phyloP scores from a whole-genome alignment of 2,797 vertebrate genomes.

The Leucoraja ocellata region DNA sequence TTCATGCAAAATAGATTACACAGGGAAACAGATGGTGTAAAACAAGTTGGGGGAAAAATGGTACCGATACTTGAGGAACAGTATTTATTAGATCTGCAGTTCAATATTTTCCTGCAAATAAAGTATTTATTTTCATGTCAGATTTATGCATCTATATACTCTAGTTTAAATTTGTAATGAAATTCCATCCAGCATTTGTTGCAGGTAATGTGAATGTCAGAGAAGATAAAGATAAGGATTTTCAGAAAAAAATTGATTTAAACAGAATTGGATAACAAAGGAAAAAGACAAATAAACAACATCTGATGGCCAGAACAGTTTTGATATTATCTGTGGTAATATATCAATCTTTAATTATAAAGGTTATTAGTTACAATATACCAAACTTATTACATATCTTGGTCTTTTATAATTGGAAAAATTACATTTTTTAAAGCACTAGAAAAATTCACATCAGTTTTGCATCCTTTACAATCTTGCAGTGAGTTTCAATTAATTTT shows the following conservation, averaged over 20 bases:
- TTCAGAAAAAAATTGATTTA: not conserved
- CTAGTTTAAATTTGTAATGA: not conserved
- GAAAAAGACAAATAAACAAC: not conserved
- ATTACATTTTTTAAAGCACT: constrained; percentile 27
- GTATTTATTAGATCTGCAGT: not conserved
- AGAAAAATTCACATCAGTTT: constrained; percentile 25
- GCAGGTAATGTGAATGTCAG: not conserved
- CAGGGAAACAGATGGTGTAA: not conserved
- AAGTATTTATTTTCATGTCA: not conserved
- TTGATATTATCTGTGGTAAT: not conserved
- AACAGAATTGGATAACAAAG: not conserved
- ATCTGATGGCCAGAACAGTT: not conserved
- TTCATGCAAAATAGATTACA: not conserved
- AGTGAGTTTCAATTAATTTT: constrained; percentile 10
- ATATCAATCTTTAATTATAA: constrained; percentile 33
- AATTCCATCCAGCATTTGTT: not conserved
- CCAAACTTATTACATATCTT: constrained; percentile 34
- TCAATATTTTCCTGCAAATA: not conserved
- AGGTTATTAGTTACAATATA: constrained; percentile 34
- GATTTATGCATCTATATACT: not conserved
- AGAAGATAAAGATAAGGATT: not conserved
- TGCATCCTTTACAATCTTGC: constrained; percentile 22
- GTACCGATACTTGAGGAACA: not conserved
- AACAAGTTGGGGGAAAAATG: not conserved
- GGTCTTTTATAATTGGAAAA: constrained; percentile 28